A percentile compares a stretch with the other conserved stretches of the same genome.
These are phyloP conservation scores for Euplagia quadripunctaria DNA, from an alignment of 2,888 invertebrate species.

Conservation along the genomic window DNA sequence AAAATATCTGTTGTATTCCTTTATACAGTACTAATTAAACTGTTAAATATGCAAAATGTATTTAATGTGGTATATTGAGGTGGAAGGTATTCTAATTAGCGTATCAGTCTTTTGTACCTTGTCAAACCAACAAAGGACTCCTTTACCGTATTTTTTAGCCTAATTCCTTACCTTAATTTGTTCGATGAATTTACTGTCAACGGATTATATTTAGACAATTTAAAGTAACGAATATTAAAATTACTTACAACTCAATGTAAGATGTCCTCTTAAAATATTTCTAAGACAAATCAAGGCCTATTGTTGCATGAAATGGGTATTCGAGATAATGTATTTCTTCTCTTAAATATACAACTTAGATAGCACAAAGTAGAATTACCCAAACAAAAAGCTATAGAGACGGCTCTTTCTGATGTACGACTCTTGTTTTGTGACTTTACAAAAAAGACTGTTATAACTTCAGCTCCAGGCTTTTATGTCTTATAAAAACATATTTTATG, in stretches of 20 bases:
- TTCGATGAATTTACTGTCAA: neutral
- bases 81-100: no score
- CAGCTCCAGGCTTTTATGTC: conserved; percentile 24
- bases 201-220: neutral
- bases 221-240: neutral
- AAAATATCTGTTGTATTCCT: no score
- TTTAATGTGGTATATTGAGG: no score
- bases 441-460: conserved; percentile 23
- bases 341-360: conserved; percentile 21
- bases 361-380: conserved; percentile 20
- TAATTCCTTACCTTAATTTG: no score
- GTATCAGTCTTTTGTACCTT: no score
- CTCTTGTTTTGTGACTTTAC: conserved; percentile 25
- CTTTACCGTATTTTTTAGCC: no score
- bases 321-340: conserved; percentile 12
- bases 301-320: conserved; percentile 14
- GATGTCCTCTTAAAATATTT: neutral
- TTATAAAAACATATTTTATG: conserved; percentile 24
- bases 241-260: neutral
- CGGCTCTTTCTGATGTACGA: conserved; percentile 23
- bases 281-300: neutral
- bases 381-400: conserved; percentile 24
- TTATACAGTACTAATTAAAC: no score
- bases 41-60: no score
- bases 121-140: neutral